Evolutionary conservation across 2,113 vertebrate genomes (phyloP).

Genomic region (Pica pica): DNA sequence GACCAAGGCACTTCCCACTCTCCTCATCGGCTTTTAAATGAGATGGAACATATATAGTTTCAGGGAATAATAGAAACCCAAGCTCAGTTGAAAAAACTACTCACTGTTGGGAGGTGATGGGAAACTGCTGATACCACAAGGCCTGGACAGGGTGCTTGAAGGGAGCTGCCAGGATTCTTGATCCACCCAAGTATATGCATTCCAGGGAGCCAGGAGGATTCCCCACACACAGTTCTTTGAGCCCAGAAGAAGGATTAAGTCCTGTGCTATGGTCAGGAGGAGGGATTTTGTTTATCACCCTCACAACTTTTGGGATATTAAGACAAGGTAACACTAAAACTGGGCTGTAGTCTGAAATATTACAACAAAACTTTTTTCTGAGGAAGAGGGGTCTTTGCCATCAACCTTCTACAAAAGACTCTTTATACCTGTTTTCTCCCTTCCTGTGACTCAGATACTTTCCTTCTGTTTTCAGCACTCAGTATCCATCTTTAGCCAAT

Average conservation of each 20-base stretch:
- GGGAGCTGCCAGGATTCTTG: neutral
- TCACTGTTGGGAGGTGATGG: neutral
- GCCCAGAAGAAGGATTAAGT: neutral
- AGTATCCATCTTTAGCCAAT: neutral
- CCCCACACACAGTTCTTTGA: rapidly evolving
- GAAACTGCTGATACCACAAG: neutral
- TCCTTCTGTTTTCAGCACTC: neutral
- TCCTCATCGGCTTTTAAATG: neutral
- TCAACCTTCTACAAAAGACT: neutral
- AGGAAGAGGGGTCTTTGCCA: neutral
- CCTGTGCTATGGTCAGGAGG: neutral
- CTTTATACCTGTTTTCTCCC: neutral
- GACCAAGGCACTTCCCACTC: neutral
- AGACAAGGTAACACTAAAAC: neutral
- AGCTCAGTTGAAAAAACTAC: neutral
- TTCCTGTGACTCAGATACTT: neutral
- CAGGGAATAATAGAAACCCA: neutral
- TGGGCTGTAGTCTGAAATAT: neutral
- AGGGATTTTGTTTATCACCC: neutral
- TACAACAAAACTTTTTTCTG: neutral
- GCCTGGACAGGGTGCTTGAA: neutral
- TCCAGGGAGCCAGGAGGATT: neutral
- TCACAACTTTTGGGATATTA: neutral
- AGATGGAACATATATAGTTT: neutral
- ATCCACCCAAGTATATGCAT: neutral